Evolutionary conservation across 2,113 vertebrate species (phyloP).

Genomic region (Tyrannus savana): DNA sequence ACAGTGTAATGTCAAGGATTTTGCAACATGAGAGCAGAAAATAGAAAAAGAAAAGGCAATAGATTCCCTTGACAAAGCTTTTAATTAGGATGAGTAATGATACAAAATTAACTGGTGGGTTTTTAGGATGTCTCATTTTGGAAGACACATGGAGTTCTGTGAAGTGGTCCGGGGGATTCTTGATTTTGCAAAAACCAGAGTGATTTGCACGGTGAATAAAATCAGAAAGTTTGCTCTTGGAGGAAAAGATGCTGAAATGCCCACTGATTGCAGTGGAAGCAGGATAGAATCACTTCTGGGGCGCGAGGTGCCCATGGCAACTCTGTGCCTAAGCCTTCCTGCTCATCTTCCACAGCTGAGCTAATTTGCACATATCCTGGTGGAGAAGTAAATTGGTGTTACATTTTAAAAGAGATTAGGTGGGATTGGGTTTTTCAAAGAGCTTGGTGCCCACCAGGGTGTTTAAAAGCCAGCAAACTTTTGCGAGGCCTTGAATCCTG

Average conservation of each 20-base stretch:
- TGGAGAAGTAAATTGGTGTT: neutral
- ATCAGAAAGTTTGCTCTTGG: neutral
- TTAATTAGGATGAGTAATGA: slow-evolving; percentile 56
- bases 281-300: neutral
- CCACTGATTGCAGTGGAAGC: neutral
- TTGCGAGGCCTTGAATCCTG: neutral
- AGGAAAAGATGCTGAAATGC: neutral
- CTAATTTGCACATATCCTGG: neutral
- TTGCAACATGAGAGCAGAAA: slow-evolving; percentile 33
- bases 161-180: neutral
- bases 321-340: neutral
- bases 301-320: neutral
- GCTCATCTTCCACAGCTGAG: neutral
- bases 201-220: neutral
- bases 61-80: slow-evolving; percentile 37
- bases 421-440: slow-evolving; percentile 17
- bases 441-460: neutral
- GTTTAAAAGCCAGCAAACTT: neutral
- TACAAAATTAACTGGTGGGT: neutral
- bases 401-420: slow-evolving; percentile 9
- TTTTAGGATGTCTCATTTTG: neutral
- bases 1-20: neutral
- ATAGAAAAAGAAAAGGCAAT: neutral
- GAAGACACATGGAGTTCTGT: slow-evolving; percentile 4
- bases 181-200: neutral